Evolutionary conservation across 2,888 invertebrate genomes (phyloP).

Genomic region (Platycnemis pennipes): DNA sequence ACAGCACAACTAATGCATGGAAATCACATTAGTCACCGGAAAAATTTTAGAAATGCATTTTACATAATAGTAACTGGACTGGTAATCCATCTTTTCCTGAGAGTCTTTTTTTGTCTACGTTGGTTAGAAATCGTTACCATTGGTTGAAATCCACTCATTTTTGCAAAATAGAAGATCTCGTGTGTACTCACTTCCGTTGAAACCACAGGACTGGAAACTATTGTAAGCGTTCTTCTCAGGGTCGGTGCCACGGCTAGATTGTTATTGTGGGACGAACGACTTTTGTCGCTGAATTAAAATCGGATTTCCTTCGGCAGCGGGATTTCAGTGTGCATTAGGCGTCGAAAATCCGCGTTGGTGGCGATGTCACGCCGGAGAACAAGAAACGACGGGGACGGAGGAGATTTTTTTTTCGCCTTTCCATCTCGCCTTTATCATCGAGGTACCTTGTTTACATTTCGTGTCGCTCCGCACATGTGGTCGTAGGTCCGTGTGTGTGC

Average conservation of each 20-base stretch:
- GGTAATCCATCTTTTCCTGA: too few species aligned
- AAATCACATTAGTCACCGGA: too few species aligned
- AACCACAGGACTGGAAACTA: background rate
- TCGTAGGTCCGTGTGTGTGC: background rate
- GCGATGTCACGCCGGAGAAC: background rate
- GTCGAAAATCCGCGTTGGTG: background rate
- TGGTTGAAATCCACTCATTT: too few species aligned
- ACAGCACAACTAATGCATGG: too few species aligned
- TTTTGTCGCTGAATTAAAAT: background rate
- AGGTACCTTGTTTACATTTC: slow-evolving; percentile 52
- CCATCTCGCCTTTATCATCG: slow-evolving; percentile 12
- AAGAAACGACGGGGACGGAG: background rate
- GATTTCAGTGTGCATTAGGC: background rate
- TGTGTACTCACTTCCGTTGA: background rate
- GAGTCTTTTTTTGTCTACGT: too few species aligned
- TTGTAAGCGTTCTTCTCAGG: too few species aligned
- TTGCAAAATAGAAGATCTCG: too few species aligned
- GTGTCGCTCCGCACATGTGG: slow-evolving; percentile 25
- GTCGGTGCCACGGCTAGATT: background rate
- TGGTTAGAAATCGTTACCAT: too few species aligned
- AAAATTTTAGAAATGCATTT: too few species aligned
- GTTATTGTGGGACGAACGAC: background rate
- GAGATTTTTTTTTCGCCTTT: background rate
- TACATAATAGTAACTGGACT: too few species aligned
- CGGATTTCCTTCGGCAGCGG: background rate